Percentiles rank a stretch among this genome's conserved stretches.
Conservation (phyloP, 2,797 vertebrate species). For the Microctenopoma lineatum region DNA sequence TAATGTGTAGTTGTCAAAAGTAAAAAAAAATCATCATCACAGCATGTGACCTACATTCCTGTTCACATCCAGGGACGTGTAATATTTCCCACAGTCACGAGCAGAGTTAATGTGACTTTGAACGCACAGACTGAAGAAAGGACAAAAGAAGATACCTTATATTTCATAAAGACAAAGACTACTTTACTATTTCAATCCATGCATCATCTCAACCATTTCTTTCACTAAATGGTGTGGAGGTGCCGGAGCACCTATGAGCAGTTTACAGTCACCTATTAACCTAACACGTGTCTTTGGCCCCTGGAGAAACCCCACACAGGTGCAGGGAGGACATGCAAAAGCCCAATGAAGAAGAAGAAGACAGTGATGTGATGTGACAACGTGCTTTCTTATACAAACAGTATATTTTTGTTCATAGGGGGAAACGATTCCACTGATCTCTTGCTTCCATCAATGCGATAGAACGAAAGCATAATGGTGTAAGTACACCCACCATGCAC, state of each 20-base stretch:
- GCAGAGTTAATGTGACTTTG: not conserved
- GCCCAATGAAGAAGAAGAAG: no score
- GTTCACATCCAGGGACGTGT: not conserved
- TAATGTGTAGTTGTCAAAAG: not conserved
- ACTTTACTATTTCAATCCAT: not conserved
- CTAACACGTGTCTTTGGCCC: no score
- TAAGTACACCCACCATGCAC: no score
- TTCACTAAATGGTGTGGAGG: no score
- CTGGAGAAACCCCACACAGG: no score
- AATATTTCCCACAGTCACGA: constrained; percentile 7
- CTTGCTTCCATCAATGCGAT: not conserved
- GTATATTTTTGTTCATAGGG: not conserved
- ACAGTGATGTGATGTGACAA: no score
- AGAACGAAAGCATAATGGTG: not conserved
- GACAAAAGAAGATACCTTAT: not conserved
- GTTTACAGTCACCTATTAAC: no score
- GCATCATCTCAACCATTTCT: no score
- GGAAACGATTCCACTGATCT: not conserved
- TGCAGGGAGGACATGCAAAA: no score
- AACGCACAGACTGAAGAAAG: not conserved
- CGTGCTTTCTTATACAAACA: no score
- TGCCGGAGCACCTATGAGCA: no score
- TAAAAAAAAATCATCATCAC: not conserved
- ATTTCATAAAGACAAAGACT: constrained; percentile 2
- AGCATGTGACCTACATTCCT: constrained; percentile 4